These are phyloP conservation scores for Reticulitermes lucifugus DNA, from an alignment of 2,888 invertebrate genomes.

Conservation along the genomic window DNA sequence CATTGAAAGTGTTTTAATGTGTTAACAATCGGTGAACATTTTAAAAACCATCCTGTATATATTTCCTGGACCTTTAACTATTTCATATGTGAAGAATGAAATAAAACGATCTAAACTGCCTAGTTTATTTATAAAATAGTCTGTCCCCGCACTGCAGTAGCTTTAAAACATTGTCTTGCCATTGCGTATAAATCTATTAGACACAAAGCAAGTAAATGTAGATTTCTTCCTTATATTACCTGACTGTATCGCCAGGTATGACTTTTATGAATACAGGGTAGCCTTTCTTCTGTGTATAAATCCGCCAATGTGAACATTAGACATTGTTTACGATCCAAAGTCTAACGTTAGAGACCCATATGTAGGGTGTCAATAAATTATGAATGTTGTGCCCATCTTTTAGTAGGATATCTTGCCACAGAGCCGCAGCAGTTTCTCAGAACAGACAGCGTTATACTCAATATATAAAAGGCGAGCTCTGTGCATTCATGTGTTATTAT, in stretches of 20 bases:
- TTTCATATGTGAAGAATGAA: too few species aligned
- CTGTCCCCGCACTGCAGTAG: not conserved
- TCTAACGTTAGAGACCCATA: not conserved
- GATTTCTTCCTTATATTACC: not conserved
- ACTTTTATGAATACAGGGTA: not conserved
- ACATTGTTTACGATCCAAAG: not conserved
- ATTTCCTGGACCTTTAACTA: too few species aligned
- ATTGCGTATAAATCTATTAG: not conserved
- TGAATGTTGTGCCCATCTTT: slow-evolving; percentile 10
- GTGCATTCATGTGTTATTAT: too few species aligned
- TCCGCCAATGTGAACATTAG: not conserved
- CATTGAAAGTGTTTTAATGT: too few species aligned
- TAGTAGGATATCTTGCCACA: not conserved
- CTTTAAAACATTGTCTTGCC: not conserved
- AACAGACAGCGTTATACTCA: too few species aligned
- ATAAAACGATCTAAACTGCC: not conserved
- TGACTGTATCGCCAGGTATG: not conserved
- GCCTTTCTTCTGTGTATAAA: not conserved
- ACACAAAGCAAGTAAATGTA: not conserved
- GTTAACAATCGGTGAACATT: too few species aligned
- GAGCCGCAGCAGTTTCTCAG: too few species aligned
- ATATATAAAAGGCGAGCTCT: too few species aligned
- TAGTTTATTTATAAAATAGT: not conserved
- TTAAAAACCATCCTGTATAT: too few species aligned
- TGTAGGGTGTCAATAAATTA: not conserved